Conservation (phyloP, 1,140 invertebrate genomes). For the Zaprionus nigranus region DNA sequence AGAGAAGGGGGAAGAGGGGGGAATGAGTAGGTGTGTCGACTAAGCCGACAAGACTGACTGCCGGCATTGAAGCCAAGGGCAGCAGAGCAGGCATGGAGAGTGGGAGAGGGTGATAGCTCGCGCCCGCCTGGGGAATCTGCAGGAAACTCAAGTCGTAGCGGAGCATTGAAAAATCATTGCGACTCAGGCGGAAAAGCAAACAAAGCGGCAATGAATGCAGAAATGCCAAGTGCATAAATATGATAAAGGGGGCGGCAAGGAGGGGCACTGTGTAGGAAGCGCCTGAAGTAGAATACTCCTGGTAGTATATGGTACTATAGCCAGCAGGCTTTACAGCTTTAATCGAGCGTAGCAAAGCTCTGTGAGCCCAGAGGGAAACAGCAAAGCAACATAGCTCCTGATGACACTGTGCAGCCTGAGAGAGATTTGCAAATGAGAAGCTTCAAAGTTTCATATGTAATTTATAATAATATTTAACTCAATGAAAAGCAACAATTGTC, state of each 20-base stretch:
- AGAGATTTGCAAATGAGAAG: background rate
- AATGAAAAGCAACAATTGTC: too few species aligned
- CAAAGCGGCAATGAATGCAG: constrained; percentile 49
- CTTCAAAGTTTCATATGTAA: background rate
- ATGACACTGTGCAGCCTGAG: constrained; percentile 9
- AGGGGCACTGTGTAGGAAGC: background rate
- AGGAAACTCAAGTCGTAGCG: constrained; percentile 51
- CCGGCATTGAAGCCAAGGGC: constrained; percentile 45
- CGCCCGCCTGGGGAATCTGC: constrained; percentile 48
- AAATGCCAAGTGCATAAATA: constrained; percentile 78
- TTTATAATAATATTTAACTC: too few species aligned
- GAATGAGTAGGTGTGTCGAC: constrained; percentile 34
- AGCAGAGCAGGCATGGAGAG: background rate
- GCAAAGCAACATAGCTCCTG: constrained; percentile 14
- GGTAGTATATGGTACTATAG: background rate
- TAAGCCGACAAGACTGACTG: constrained; percentile 78
- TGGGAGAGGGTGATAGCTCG: background rate
- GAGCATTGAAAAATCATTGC: constrained; percentile 78
- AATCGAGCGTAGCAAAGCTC: constrained; percentile 66
- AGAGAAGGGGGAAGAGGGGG: background rate
- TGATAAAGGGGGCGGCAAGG: constrained; percentile 34
- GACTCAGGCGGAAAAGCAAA: constrained; percentile 23
- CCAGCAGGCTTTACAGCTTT: constrained; percentile 60
- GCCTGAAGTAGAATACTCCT: background rate
- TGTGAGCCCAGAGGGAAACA: constrained; percentile 18